phyloP scores from a whole-genome alignment of 2,888 invertebrate species.

The Amiota minor region DNA sequence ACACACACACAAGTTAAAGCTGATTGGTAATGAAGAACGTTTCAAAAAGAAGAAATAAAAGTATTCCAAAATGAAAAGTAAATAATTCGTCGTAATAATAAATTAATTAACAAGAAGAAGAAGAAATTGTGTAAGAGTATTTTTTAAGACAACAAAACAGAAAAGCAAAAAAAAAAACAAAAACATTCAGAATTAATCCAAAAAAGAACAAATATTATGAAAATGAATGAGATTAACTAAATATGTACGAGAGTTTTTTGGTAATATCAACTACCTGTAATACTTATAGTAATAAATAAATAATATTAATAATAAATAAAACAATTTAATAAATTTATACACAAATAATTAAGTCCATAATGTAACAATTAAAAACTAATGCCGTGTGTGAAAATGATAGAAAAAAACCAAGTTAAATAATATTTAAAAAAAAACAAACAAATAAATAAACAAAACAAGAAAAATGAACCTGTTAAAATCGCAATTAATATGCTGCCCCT shows the following conservation, averaged over 20 bases:
- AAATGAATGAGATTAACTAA: conserved; percentile 17
- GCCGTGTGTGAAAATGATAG: conserved; percentile 26
- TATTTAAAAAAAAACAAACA: conserved; percentile 16
- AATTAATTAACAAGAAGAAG: conserved; percentile 43
- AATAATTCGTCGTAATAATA: conserved; percentile 38
- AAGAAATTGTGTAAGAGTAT: conserved; percentile 12
- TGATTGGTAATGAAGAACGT: conserved; percentile 34
- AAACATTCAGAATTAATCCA: conserved; percentile 54
- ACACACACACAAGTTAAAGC: conserved; percentile 27
- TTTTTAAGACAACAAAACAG: conserved; percentile 14
- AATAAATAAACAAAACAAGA: conserved; percentile 35
- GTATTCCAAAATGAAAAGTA: conserved; percentile 34
- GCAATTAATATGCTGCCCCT: conserved; percentile 55
- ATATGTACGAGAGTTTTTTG: conserved; percentile 17
- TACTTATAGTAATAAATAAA: conserved; percentile 20
- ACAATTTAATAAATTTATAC: conserved; percentile 46
- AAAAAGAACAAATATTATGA: conserved; percentile 60
- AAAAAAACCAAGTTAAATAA: conserved; percentile 31
- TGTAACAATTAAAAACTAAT: conserved; percentile 40
- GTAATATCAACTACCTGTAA: conserved; percentile 34
- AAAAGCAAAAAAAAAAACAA: conserved; percentile 48
- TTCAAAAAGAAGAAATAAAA: conserved; percentile 46
- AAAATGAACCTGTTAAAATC: conserved; percentile 48
- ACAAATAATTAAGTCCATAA: conserved; percentile 49
- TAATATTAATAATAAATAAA: conserved; percentile 13